These are phyloP conservation scores for Cyprinodon variegatus DNA, from an alignment of 2,113 vertebrate genomes.

Conservation along the genomic window DNA sequence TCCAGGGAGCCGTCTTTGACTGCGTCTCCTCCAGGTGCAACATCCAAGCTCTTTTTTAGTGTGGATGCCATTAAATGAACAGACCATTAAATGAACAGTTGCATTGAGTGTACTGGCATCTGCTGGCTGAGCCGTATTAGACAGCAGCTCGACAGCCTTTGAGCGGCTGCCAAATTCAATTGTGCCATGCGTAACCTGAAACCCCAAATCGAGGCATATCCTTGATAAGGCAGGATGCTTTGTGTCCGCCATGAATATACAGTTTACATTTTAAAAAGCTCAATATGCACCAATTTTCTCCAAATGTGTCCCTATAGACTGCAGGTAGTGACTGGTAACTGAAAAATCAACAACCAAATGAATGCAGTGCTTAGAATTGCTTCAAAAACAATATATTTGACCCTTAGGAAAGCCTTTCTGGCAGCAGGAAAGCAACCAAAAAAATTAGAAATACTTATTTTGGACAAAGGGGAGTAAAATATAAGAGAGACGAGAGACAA, in stretches of 20 bases:
- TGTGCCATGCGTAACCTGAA: constrained; percentile 11
- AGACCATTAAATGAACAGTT: constrained; percentile 57
- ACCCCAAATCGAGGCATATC: constrained; percentile 4
- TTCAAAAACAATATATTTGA: constrained; percentile 1
- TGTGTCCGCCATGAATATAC: not conserved
- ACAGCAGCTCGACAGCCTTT: constrained; percentile 32
- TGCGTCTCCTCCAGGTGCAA: constrained; percentile 26
- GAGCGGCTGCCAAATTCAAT: constrained; percentile 29
- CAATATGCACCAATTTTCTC: not conserved
- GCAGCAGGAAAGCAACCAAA: constrained; percentile 10
- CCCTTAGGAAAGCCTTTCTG: constrained; percentile 4
- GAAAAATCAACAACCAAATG: not conserved
- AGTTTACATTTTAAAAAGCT: not conserved
- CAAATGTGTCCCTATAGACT: not conserved
- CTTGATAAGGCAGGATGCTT: not conserved
- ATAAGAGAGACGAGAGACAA: not conserved
- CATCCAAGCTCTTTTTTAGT: constrained; percentile 28
- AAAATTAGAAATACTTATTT: constrained; percentile 28
- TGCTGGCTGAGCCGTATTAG: constrained; percentile 36
- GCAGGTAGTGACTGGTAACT: not conserved
- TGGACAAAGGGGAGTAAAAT: not conserved
- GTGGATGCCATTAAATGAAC: constrained; percentile 54
- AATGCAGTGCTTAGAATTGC: not conserved
- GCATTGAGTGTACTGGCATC: constrained; percentile 16
- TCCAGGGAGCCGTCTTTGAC: constrained; percentile 34